Percentiles rank a stretch among this genome's conserved stretches.
These are phyloP conservation scores for Ennomos quercinarius DNA, from an alignment of 2,888 invertebrate species.

Conservation along the genomic window DNA sequence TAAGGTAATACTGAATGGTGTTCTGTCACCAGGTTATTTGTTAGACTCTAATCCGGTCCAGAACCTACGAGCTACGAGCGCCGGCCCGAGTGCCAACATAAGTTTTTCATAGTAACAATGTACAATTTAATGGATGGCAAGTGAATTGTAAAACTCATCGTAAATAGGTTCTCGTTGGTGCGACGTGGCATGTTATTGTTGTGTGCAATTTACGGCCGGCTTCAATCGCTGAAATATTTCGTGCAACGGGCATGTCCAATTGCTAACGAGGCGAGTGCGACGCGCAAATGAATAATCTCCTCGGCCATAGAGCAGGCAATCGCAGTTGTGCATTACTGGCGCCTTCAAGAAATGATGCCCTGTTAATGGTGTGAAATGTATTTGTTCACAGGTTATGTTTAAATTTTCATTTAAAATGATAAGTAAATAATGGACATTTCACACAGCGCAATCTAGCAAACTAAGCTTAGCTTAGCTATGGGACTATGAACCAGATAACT, in stretches of 20 bases:
- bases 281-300: constrained; percentile 82
- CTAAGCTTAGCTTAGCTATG: no score
- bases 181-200: constrained; percentile 74
- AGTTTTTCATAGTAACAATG: constrained; percentile 37
- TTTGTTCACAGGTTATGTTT: constrained; percentile 1
- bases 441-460: no score
- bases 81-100: constrained; percentile 27
- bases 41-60: constrained; percentile 57
- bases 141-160: constrained; percentile 79
- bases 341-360: constrained; percentile 34
- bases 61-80: constrained; percentile 54
- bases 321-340: constrained; percentile 51
- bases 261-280: constrained; percentile 84
- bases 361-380: constrained; percentile 32
- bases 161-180: constrained; percentile 71
- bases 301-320: constrained; percentile 70
- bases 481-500: no score
- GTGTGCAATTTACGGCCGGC: constrained; percentile 81
- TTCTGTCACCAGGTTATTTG: constrained; percentile 68
- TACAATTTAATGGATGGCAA: constrained; percentile 79
- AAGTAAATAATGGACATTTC: no score
- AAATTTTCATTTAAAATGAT: no score
- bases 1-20: constrained; percentile 68
- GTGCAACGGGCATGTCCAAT: constrained; percentile 84
- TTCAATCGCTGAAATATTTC: constrained; percentile 85